Evolutionary conservation across 1,140 invertebrate species (phyloP).

Genomic region (Dryas iulia): DNA sequence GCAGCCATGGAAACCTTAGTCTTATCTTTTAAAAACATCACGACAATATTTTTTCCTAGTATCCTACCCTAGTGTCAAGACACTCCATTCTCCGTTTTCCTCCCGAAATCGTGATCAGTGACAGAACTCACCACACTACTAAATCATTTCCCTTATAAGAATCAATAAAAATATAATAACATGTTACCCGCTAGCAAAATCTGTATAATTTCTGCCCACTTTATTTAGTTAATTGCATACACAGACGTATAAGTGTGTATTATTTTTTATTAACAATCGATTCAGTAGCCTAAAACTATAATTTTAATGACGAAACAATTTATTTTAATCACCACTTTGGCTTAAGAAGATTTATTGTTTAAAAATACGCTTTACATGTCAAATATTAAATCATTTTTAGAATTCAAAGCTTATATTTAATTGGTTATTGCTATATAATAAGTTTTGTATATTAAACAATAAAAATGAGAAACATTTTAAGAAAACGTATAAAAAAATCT

Average conservation of each 20-base stretch:
- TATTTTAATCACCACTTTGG: background rate
- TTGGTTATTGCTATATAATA: too few relatives aligned
- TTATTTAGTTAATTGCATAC: background rate
- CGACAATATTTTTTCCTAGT: too few relatives aligned
- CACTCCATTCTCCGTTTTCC: too few relatives aligned
- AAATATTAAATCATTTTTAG: background rate
- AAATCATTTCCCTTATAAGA: background rate
- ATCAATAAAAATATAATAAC: background rate
- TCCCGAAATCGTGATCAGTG: too few relatives aligned
- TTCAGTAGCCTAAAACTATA: slow-evolving; percentile 3
- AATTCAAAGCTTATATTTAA: background rate
- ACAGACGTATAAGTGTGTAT: background rate
- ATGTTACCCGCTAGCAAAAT: background rate
- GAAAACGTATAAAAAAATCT: too few relatives aligned
- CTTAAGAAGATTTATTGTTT: background rate
- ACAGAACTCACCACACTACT: too few relatives aligned
- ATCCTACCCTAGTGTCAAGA: too few relatives aligned
- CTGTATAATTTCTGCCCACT: background rate
- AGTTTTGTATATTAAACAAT: too few relatives aligned
- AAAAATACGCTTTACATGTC: background rate
- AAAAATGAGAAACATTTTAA: too few relatives aligned
- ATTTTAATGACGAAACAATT: background rate
- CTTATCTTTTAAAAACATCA: too few relatives aligned
- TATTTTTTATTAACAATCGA: background rate
- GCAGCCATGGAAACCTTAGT: too few relatives aligned